These are phyloP conservation scores for Toxonevra muliebris DNA, from an alignment of 2,888 invertebrate species.

Conservation along the genomic window DNA sequence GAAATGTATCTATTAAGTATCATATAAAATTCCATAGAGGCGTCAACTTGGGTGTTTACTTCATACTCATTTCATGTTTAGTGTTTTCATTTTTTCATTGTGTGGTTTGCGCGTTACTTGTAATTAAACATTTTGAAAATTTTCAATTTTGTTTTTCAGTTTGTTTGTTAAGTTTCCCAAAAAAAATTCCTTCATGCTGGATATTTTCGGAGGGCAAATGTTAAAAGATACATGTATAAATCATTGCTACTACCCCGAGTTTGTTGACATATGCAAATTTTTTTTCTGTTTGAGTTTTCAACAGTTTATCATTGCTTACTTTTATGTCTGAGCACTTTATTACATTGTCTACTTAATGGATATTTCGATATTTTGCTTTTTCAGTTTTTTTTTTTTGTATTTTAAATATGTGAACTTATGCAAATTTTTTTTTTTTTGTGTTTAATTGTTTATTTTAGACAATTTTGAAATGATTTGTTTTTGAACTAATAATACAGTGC, in stretches of 20 bases:
- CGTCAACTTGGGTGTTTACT: slow-evolving; percentile 24
- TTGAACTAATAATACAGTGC: neutral
- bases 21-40: slow-evolving; percentile 23
- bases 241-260: slow-evolving; percentile 24
- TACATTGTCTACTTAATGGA: slow-evolving; percentile 24
- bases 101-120: slow-evolving; percentile 29
- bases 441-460: neutral
- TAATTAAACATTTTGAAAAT: slow-evolving; percentile 42
- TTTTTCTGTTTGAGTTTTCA: slow-evolving; percentile 25
- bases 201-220: neutral
- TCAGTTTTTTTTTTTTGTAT: no score
- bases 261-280: slow-evolving; percentile 48
- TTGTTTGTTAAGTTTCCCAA: slow-evolving; percentile 36
- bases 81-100: neutral
- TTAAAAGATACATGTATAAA: neutral
- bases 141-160: slow-evolving; percentile 27
- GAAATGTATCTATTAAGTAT: slow-evolving; percentile 35
- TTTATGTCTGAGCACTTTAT: slow-evolving; percentile 30
- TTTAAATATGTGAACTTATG: neutral
- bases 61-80: slow-evolving; percentile 36
- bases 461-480: neutral
- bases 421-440: neutral
- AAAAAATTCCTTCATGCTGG: slow-evolving; percentile 24
- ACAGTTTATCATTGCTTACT: slow-evolving; percentile 27
- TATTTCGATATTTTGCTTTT: neutral